phyloP scores from a whole-genome alignment of 37 sponge, comb jelly and placozoan species.

The Theonella swinhoei region DNA sequence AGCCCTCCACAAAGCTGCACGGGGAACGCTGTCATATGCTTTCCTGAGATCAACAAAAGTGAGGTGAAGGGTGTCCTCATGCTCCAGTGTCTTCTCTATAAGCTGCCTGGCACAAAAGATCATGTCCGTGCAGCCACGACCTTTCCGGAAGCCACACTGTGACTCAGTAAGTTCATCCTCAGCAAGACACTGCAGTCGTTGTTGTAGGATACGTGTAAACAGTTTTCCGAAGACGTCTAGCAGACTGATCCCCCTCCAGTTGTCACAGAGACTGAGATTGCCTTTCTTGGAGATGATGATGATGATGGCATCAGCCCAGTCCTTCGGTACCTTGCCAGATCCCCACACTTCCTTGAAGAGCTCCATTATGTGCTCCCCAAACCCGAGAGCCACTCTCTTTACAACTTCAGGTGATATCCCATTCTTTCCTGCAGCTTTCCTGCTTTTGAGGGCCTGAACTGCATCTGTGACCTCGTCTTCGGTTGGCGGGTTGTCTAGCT shows the following conservation, averaged over 20 bases:
- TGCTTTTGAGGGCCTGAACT: no score
- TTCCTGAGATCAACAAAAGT: slow-evolving; percentile 4
- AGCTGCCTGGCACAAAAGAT: slow-evolving; percentile 3
- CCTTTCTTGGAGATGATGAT: slow-evolving; percentile 38
- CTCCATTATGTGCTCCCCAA: not conserved
- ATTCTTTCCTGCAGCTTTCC: no score
- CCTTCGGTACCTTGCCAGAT: slow-evolving; percentile 1
- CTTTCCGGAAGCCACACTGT: slow-evolving; percentile 12
- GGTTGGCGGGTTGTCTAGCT: no score
- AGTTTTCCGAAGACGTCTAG: slow-evolving; percentile 19
- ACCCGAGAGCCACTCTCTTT: no score
- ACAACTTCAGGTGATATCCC: no score
- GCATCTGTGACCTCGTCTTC: no score
- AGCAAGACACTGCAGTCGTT: not conserved
- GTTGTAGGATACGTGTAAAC: not conserved
- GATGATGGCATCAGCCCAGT: slow-evolving; percentile 39
- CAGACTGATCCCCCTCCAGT: no score
- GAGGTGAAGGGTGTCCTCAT: not conserved
- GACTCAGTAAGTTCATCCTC: not conserved
- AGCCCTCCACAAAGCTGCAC: slow-evolving; percentile 17
- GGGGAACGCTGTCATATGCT: no score
- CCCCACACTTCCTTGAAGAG: slow-evolving; percentile 20
- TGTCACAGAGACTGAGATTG: slow-evolving; percentile 20
- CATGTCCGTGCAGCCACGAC: no score
- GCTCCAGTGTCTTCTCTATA: slow-evolving; percentile 6